Conservation (phyloP, 1,140 invertebrate genomes). For the Contarinia nasturtii region DNA sequence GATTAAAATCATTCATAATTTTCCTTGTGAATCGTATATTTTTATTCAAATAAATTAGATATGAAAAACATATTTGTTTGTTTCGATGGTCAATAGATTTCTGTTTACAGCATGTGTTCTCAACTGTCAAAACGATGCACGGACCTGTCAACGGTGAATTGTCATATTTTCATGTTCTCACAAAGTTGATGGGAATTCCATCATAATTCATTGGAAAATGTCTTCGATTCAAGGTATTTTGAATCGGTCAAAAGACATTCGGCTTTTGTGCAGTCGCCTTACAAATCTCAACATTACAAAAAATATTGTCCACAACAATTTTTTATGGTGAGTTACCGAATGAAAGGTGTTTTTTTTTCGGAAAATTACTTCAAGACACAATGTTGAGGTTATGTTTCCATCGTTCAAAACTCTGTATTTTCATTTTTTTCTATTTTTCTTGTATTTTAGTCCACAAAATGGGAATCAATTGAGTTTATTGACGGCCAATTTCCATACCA, state of each 20-base stretch:
- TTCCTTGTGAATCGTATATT: neutral
- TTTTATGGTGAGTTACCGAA: neutral
- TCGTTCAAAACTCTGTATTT: neutral
- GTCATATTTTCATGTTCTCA: too few relatives aligned
- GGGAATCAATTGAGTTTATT: neutral
- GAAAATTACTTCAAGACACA: neutral
- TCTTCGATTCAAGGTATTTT: too few relatives aligned
- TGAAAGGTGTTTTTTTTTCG: neutral
- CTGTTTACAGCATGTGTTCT: neutral
- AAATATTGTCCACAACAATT: too few relatives aligned
- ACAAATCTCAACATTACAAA: too few relatives aligned
- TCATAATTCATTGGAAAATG: too few relatives aligned
- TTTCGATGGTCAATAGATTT: neutral
- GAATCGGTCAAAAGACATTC: too few relatives aligned
- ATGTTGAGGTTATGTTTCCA: neutral
- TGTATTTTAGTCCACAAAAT: neutral
- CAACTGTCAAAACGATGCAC: neutral
- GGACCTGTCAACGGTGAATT: neutral
- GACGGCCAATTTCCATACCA: slow-evolving; percentile 21
- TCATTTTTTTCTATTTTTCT: neutral
- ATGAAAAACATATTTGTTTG: neutral
- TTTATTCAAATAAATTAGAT: neutral
- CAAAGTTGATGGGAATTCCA: too few relatives aligned
- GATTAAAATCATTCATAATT: slow-evolving; percentile 1
- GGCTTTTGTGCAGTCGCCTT: too few relatives aligned